Evolutionary conservation across 1,140 invertebrate species (phyloP).

Genomic region (Drosophila orena): DNA sequence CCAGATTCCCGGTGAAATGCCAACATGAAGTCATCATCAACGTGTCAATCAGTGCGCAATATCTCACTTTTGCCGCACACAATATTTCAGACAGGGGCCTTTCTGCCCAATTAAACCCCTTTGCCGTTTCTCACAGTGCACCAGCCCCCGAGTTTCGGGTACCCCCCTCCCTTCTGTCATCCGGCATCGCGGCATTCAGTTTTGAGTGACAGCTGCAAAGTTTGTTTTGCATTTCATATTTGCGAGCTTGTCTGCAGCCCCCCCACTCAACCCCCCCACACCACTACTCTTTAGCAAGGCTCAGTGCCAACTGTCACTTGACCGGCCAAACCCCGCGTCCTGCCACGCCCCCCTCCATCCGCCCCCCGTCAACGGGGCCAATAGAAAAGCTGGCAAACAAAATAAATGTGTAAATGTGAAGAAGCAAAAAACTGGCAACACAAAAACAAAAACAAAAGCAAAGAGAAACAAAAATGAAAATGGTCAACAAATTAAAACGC

Average conservation of each 20-base stretch:
- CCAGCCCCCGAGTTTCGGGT: background rate
- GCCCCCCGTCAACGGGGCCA: conserved; percentile 53
- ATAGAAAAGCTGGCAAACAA: conserved; percentile 75
- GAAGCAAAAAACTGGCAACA: conserved; percentile 30
- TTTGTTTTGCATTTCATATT: conserved; percentile 83
- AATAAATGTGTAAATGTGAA: conserved; percentile 81
- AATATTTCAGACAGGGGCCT: conserved; percentile 34
- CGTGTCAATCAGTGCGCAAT: conserved; percentile 44
- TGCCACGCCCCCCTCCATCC: background rate
- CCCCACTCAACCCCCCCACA: background rate
- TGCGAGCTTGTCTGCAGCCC: conserved; percentile 44
- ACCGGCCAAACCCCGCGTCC: conserved; percentile 58
- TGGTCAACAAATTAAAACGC: conserved; percentile 81
- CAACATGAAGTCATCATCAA: conserved; percentile 44
- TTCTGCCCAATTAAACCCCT: conserved; percentile 72
- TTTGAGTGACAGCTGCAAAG: conserved; percentile 83
- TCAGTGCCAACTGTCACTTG: conserved; percentile 76
- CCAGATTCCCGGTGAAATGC: conserved; percentile 14
- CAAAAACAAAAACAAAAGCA: background rate
- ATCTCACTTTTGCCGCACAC: conserved; percentile 16
- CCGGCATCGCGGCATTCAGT: conserved; percentile 73
- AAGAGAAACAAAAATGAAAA: conserved; percentile 40
- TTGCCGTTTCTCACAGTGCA: conserved; percentile 72
- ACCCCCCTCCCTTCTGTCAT: conserved; percentile 30
- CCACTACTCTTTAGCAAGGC: conserved; percentile 9